Evolutionary conservation across 2,888 invertebrate genomes (phyloP), one percentile per base, ranked within the genome.

Genomic region (Himalopsyche kuldschensis): DNA sequence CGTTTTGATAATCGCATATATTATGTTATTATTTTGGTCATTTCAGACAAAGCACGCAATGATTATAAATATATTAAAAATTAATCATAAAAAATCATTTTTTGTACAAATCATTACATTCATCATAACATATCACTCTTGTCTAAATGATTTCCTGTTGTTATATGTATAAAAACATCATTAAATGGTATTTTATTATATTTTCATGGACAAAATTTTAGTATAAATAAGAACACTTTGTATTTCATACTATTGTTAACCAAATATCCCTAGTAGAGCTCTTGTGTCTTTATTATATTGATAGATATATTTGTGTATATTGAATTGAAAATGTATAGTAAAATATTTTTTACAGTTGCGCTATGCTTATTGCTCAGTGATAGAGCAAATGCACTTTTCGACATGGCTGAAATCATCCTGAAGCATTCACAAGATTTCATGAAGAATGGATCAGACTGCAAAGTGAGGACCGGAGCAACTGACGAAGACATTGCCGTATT

Each of bases 401-500:
- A 84, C 3, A 41, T 82, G n/a, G 79, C 83, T 2, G 84, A 80
- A 20, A 41, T 47, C 17, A 11, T 85, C 4, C n/a, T 82, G 24
- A 77, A 79, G 27, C 81, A 85, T 24, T 78, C 82, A 10, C 69
- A 81, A 10, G 81, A 84, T 3, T 80, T 85, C 46, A 20, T 86
- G 35, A 75, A 46, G n/a, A 85, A 86, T 46, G 82, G 75, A 10
- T 81, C 81, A 1, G 85, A 86, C 5, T 92, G 92, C 86, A 91
- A 91, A 32, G 90, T 90, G 87, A 90, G 91, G 87, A 91, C 91
- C 0, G 88, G 91, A 4, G 91, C 91, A 0, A 89, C 91, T 0
- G 91, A 91, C 0, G 91, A 91, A 75, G 92, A 92, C 82, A 91
- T 92, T 0, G 87, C 90, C 4, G 91, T 91, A 87, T 91, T 92